These are phyloP conservation scores for Caenorhabditis drosophilae DNA, from an alignment of 2,888 invertebrate genomes.

Conservation along the genomic window DNA sequence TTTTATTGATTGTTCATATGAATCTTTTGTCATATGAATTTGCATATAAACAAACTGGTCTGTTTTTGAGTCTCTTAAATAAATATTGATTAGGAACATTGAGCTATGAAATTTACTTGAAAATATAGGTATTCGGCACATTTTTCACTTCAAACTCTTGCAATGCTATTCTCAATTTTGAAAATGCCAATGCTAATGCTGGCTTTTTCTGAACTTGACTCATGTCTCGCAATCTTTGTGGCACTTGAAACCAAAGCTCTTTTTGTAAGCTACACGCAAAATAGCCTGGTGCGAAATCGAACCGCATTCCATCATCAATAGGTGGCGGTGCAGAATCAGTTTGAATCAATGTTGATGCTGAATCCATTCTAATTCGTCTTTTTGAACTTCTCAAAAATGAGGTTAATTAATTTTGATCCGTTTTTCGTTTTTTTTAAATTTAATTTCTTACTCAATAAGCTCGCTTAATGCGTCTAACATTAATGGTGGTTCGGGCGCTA, in stretches of 20 bases:
- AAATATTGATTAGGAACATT: too few species aligned
- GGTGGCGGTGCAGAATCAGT: not conserved
- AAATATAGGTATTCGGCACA: conserved; percentile 33
- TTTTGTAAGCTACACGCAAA: conserved; percentile 77
- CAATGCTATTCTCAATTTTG: conserved; percentile 41
- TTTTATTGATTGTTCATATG: conserved; percentile 25
- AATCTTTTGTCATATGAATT: conserved; percentile 44
- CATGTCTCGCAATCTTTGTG: conserved; percentile 23
- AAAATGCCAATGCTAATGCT: conserved; percentile 24
- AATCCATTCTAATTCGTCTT: too few species aligned
- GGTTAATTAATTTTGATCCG: too few species aligned
- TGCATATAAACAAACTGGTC: conserved; percentile 56
- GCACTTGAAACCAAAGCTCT: conserved; percentile 42
- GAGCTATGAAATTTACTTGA: conserved; percentile 7
- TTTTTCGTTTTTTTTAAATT: too few species aligned
- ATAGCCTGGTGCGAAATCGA: conserved; percentile 75
- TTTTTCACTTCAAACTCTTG: conserved; percentile 48
- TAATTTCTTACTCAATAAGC: too few species aligned
- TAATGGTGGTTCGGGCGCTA: too few species aligned
- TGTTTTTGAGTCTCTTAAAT: conserved; percentile 27
- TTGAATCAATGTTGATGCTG: too few species aligned
- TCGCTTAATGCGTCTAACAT: too few species aligned
- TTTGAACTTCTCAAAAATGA: too few species aligned
- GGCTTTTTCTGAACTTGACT: conserved; percentile 3
- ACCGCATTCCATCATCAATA: conserved; percentile 22